Conservation (phyloP, 1,140 invertebrate genomes). For the Glossosoma conforme region DNA sequence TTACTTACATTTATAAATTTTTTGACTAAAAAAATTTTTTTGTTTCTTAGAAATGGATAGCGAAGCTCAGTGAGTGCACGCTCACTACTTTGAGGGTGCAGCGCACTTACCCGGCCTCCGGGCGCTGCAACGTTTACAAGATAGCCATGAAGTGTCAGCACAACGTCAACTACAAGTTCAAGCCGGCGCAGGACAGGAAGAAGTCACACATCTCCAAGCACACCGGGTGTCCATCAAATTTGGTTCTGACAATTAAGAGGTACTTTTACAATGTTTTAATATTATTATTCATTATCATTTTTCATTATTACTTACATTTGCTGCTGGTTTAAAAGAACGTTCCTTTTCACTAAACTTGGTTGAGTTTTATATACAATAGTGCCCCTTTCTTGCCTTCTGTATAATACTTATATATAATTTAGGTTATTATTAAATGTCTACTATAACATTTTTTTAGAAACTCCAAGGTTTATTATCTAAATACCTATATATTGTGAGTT, state of each 20-base stretch:
- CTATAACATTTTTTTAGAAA: no score
- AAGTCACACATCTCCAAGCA: slow-evolving; percentile 26
- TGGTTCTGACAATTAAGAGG: slow-evolving; percentile 28
- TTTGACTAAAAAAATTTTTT: no score
- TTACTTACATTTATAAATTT: not conserved
- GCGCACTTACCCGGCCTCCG: slow-evolving; percentile 26
- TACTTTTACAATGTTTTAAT: slow-evolving; percentile 6
- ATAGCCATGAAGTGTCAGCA: slow-evolving; percentile 31
- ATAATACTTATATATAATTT: no score
- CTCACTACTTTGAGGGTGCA: slow-evolving; percentile 26
- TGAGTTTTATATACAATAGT: no score
- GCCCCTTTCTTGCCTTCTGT: no score
- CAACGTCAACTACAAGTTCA: slow-evolving; percentile 26
- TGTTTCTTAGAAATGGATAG: slow-evolving; percentile 22
- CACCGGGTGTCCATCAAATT: slow-evolving; percentile 24
- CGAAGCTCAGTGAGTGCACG: slow-evolving; percentile 22
- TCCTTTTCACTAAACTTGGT: no score
- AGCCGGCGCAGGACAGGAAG: slow-evolving; percentile 15
- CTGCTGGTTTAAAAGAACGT: no score
- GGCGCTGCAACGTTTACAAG: slow-evolving; percentile 26
- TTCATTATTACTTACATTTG: no score
- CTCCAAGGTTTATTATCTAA: no score
- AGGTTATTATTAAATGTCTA: no score
- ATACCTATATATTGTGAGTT: no score
- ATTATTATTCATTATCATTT: no score